Conservation (phyloP, 30 jellyfish, hydroid and myxozoan genomes). For the Hydractinia echinata region DNA sequence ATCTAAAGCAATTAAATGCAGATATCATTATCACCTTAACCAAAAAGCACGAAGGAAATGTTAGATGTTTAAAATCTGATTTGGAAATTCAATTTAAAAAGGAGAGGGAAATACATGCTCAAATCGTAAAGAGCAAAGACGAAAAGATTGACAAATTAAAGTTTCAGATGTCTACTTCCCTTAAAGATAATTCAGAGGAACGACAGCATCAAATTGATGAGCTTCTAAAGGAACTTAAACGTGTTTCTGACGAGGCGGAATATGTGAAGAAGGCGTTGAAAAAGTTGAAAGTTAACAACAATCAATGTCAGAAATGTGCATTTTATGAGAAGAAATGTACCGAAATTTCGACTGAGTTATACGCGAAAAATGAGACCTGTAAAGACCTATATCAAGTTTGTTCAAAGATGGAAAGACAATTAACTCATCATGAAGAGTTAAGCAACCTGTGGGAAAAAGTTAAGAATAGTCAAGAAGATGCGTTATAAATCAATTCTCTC, state of each 20-base stretch:
- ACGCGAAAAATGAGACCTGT: conserved; percentile 24
- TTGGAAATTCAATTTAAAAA: conserved; percentile 12
- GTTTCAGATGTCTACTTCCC: conserved; percentile 52
- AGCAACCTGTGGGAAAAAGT: conserved; percentile 17
- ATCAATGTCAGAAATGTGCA: conserved; percentile 53
- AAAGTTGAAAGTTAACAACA: conserved; percentile 27
- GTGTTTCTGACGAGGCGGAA: conserved; percentile 78
- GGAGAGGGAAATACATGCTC: conserved; percentile 21
- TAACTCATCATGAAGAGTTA: conserved; percentile 50
- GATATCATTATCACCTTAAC: background rate
- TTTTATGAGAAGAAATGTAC: conserved; percentile 50
- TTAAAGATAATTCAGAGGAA: conserved; percentile 64
- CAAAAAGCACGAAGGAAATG: background rate
- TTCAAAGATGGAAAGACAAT: conserved; percentile 59
- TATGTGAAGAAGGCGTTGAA: conserved; percentile 56
- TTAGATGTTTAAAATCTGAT: background rate
- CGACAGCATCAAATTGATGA: conserved; percentile 80
- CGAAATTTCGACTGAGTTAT: conserved; percentile 41
- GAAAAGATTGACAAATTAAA: conserved; percentile 45
- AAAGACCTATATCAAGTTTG: conserved; percentile 41
- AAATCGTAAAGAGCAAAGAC: conserved; percentile 44
- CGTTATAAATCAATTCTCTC: too few species aligned
- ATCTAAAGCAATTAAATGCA: conserved; percentile 26
- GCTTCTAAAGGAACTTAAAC: conserved; percentile 54
- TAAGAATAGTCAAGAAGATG: background rate